Evolutionary conservation across 2,888 invertebrate genomes (phyloP), one percentile per base, ranked within the genome.

Genomic region (Nyleta sp.): DNA sequence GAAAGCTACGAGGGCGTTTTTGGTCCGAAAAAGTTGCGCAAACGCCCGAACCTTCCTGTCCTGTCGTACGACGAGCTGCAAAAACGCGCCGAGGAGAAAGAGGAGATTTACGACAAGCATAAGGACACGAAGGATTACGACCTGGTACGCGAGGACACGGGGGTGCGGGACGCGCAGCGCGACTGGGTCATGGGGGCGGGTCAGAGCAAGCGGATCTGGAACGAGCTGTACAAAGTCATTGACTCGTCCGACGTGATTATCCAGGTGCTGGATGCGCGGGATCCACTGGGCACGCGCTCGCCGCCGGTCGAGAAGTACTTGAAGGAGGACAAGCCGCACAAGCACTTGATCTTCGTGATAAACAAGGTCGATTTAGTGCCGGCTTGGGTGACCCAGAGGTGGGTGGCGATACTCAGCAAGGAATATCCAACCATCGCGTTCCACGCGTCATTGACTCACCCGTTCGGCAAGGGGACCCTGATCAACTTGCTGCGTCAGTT

Each of bases 381-480:
- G 0, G 97, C 97, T 20, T 99, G 99, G 99, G 97, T 98, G 0
- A 99, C 99, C 81, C 98, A 99, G 91, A 93, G 97, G 80, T 99
- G 99, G 99, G 97, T 99, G 0, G 96, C 96, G 10, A 95, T 97
- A 84, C 92, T 99, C 7, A 99, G 98, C 89, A 92, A 95, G 11
- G 98, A 99, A 89, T 97, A 98, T 91, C 99, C 99, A 4, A 99
- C 99, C 0, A 94, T 99, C 84, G 99, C 99, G 0, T 99, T 99
- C 89, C 99, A 99, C 91, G 98, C 99, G 0, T 99, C 98, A n/a
- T 92, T 99, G 79, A 98, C 96, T 38, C 99, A 99, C 92, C 98
- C 99, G 0, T 99, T 99, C 91, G 99, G 96, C 59, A 99, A 99
- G 92, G 99, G 99, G 13, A 97, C 99, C 0, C 92, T 99, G 4